Base-by-base conservation (phyloP, 2,888 invertebrate genomes). In the Heteromurus nitidus region DNA sequence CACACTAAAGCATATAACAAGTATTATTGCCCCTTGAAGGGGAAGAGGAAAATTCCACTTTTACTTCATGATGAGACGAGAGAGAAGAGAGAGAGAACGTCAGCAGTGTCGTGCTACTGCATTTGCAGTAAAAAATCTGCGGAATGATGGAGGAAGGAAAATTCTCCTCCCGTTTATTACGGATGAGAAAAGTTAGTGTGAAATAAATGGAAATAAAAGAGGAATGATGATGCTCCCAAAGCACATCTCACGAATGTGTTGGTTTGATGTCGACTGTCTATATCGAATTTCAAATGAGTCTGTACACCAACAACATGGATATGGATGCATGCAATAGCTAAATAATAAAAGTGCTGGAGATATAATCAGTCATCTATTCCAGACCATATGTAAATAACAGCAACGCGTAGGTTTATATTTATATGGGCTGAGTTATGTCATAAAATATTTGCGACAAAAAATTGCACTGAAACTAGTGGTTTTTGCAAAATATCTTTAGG, bases 1-100 rank as follows among this genome's bases (percentile, higher is more conserved):
- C 28, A 60, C 44, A 36, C 64, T 62, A 30, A 55, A 55, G 5
- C 30, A n/a, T n/a, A n/a, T n/a, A n/a, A 62, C 62, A 22, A 64
- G 22, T 64, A 64, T 64, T 64, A 60, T 60, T 60, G 31, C 60
- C 31, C 28, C 30, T 60, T 30, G n/a, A 11, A 26, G 55, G 26
- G 26, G n/a, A 26, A 55, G 13, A 55, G 3, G 26, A 22, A n/a
- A n/a, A n/a, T n/a, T n/a, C n/a, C 26, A 3, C 53, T 60, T 60
- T 47, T 47, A 9, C 5, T 47, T 47, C 47, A n/a, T n/a, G n/a
- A n/a, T n/a, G n/a, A n/a, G n/a, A n/a, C n/a, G n/a, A n/a, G n/a
- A n/a, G n/a, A n/a, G n/a, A n/a, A n/a, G n/a, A n/a, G n/a, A n/a
- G n/a, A n/a, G n/a, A n/a, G n/a, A n/a, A 22, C 24, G 3, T 3